These are phyloP conservation scores for Molorchus minor DNA, from an alignment of 2,888 invertebrate genomes.

Conservation along the genomic window DNA sequence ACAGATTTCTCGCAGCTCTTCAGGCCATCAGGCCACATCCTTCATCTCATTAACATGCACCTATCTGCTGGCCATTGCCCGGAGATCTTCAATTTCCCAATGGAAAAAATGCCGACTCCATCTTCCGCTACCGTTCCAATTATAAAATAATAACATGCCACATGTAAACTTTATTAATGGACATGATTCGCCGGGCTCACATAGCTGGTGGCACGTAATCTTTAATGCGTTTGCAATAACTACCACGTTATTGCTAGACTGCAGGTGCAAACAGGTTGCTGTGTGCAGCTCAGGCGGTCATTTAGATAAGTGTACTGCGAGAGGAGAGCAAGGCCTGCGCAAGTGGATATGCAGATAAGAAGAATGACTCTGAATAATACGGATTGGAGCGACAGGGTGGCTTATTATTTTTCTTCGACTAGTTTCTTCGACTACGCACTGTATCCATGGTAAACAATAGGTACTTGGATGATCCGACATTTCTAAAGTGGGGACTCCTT, in stretches of 20 bases:
- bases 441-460: too few relatives aligned
- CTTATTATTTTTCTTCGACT: too few relatives aligned
- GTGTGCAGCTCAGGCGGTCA: constrained; percentile 11
- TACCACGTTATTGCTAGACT: neutral
- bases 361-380: too few relatives aligned
- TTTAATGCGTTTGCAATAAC: constrained; percentile 15
- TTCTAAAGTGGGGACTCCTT: too few relatives aligned
- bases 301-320: constrained; percentile 9
- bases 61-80: neutral
- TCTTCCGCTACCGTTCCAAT: neutral
- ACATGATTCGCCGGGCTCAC: neutral
- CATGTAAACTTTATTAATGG: constrained; percentile 10
- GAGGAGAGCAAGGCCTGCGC: constrained; percentile 1
- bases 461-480: too few relatives aligned
- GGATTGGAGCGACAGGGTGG: too few relatives aligned
- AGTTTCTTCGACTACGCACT: too few relatives aligned
- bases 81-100: neutral
- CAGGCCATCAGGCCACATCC: too few relatives aligned
- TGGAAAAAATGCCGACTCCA: neutral
- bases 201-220: constrained; percentile 9
- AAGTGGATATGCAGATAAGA: too few relatives aligned
- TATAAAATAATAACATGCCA: constrained; percentile 11
- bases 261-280: constrained; percentile 8
- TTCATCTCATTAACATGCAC: too few relatives aligned
- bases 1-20: too few relatives aligned